Conservation (phyloP, 2,888 invertebrate genomes). For the Volucella inflata region DNA sequence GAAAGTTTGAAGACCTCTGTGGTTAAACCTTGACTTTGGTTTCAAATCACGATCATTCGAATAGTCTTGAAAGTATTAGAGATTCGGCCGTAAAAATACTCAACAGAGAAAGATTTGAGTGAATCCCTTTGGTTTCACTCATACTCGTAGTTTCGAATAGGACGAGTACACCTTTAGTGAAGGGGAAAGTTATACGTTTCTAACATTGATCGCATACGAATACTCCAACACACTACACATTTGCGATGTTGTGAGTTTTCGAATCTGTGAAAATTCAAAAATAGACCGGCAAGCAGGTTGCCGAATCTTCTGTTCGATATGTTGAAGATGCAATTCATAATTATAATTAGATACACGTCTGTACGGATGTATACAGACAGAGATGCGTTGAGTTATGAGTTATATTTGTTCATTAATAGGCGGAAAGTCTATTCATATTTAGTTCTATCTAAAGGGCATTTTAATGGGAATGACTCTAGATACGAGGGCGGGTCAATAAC, state of each 20-base stretch:
- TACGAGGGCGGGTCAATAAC: too few species aligned
- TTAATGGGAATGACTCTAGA: background rate
- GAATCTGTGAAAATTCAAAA: constrained; percentile 14
- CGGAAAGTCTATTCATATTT: constrained; percentile 33
- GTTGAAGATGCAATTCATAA: constrained; percentile 42
- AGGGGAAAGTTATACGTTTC: constrained; percentile 15
- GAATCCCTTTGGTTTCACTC: constrained; percentile 23
- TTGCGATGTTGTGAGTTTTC: constrained; percentile 60
- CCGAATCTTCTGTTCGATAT: constrained; percentile 41
- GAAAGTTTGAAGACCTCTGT: constrained; percentile 9
- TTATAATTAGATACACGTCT: constrained; percentile 41
- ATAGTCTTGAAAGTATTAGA: background rate
- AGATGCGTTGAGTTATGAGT: constrained; percentile 39
- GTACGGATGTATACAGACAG: constrained; percentile 5
- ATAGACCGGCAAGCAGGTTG: constrained; percentile 55
- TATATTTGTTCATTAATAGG: constrained; percentile 1
- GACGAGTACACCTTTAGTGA: background rate
- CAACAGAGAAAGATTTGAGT: constrained; percentile 26
- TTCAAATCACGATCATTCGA: constrained; percentile 28
- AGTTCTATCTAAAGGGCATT: background rate
- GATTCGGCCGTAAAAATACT: too few species aligned
- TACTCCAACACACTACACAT: constrained; percentile 20
- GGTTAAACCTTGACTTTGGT: constrained; percentile 60
- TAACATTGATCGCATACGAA: background rate
- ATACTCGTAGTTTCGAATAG: background rate